These are phyloP conservation scores for Nesometra sesokonis DNA, from an alignment of 35 echinoderm and acorn worm genomes.

Conservation along the genomic window DNA sequence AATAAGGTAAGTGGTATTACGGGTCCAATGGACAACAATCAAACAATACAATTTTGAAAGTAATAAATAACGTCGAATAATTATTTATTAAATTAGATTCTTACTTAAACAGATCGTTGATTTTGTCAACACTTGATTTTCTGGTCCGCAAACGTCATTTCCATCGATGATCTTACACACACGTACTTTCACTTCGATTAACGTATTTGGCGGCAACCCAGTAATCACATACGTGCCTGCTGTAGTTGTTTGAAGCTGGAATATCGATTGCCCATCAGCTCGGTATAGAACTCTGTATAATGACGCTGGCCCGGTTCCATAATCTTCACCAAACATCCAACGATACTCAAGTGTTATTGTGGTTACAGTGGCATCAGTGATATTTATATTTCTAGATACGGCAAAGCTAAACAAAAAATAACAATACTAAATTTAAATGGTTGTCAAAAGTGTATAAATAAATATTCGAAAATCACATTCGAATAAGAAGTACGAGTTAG, in stretches of 20 bases:
- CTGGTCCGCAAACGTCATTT: not conserved
- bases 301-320: not conserved
- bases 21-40: too few relatives aligned
- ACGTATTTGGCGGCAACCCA: not conserved
- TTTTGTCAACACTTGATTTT: not conserved
- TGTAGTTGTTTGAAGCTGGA: not conserved
- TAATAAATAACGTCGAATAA: not conserved
- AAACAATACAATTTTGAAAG: not conserved
- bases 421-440: too few relatives aligned
- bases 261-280: not conserved
- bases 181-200: not conserved
- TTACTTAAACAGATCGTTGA: not conserved
- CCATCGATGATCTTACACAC: not conserved
- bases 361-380: not conserved
- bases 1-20: too few relatives aligned
- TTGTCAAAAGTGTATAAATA: too few relatives aligned
- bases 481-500: too few relatives aligned
- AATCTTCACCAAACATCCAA: not conserved
- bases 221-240: not conserved
- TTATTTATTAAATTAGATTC: not conserved
- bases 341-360: not conserved
- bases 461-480: too few relatives aligned
- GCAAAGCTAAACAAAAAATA: not conserved
- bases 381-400: not conserved
- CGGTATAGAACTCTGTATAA: not conserved